These are phyloP conservation scores for Drosophila baimaii DNA, from an alignment of 1,140 invertebrate genomes.

Conservation along the genomic window DNA sequence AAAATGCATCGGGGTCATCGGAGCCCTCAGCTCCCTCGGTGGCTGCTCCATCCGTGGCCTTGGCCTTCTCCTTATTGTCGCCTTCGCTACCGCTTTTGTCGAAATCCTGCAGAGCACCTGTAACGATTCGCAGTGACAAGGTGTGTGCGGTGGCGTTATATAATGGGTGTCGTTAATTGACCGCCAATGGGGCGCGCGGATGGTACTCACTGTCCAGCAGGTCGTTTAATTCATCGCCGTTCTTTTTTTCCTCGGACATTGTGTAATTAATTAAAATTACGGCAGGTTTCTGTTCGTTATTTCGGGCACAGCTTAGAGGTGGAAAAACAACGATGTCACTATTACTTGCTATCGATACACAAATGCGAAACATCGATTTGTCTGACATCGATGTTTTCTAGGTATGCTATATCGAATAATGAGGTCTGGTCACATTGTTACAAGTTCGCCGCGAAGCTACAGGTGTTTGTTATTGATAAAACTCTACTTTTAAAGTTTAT, in stretches of 20 bases:
- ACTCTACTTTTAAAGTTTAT: no score
- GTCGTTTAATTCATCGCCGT: conserved; percentile 56
- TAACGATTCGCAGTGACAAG: conserved; percentile 14
- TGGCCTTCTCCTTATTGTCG: conserved; percentile 46
- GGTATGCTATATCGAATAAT: no score
- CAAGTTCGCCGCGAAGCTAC: no score
- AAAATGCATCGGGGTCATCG: conserved; percentile 71
- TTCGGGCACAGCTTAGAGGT: conserved; percentile 1
- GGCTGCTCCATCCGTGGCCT: conserved; percentile 24
- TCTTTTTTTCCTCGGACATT: conserved; percentile 77
- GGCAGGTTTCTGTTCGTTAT: conserved; percentile 17
- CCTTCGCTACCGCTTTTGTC: conserved; percentile 71
- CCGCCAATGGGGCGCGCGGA: no score
- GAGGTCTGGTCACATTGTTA: no score
- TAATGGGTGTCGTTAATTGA: conserved; percentile 23
- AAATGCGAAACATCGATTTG: no score
- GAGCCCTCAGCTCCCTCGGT: conserved; percentile 16
- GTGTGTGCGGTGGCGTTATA: conserved; percentile 31
- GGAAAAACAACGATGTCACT: background rate
- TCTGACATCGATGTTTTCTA: no score
- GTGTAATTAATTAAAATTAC: conserved; percentile 34
- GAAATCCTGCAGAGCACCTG: conserved; percentile 86
- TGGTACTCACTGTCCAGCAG: conserved; percentile 40
- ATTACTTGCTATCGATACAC: no score
- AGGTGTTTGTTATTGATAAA: no score